A percentile compares a stretch with the other conserved stretches of the same genome.
Evolutionary conservation across 2,113 vertebrate genomes (phyloP).

Genomic region (Ophiodon elongatus): DNA sequence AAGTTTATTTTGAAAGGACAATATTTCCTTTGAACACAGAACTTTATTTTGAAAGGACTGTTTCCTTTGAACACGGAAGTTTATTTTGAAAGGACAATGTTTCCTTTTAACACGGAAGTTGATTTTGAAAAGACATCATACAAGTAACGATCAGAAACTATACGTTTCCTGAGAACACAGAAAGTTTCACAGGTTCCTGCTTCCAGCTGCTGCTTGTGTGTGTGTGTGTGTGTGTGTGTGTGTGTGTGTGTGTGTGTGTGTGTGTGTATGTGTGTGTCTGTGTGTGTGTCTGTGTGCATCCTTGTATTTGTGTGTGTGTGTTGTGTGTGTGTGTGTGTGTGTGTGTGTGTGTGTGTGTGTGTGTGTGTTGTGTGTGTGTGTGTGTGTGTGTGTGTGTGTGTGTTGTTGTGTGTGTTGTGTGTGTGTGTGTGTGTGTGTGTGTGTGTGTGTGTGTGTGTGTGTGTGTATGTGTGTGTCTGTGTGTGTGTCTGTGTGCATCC

Average conservation of each 20-base stretch:
- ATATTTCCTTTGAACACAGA: neutral
- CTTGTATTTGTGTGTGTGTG: conserved; percentile 3
- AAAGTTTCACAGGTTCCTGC: neutral
- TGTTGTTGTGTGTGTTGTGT: too few relatives aligned
- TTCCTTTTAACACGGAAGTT: neutral
- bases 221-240: neutral
- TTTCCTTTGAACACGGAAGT: neutral
- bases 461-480: conserved; percentile 11
- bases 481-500: too few relatives aligned
- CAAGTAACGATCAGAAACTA: neutral
- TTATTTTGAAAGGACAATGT: neutral
- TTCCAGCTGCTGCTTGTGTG: neutral
- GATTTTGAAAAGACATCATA: neutral
- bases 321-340: neutral
- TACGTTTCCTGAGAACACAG: neutral
- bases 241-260: conserved; percentile 6
- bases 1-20: neutral
- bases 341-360: conserved; percentile 14
- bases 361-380: neutral
- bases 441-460: neutral
- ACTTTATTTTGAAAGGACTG: neutral
- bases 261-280: neutral
- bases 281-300: conserved; percentile 1
- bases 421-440: conserved; percentile 4
- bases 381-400: neutral